Evolutionary conservation across 2,888 invertebrate species (phyloP), one percentile per base, ranked within the genome.

Genomic region (Hemithea aestivaria): DNA sequence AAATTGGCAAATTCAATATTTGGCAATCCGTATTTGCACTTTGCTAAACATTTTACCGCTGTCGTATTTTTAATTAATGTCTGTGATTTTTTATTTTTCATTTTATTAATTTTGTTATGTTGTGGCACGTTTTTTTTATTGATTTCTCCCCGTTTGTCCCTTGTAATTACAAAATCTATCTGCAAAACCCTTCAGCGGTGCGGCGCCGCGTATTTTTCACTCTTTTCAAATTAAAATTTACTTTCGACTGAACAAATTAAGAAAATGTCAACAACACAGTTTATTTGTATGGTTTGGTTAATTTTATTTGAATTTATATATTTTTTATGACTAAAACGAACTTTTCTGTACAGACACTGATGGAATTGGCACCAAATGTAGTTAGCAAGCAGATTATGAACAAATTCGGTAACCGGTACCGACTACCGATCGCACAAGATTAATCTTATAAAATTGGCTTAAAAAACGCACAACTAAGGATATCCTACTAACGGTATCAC

Each of bases 1-100:
- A 75, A 77, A 73, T 58, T 75, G 65, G 58, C 59, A 60, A 62
- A 64, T 66, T 53, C 68, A 54, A 68, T 71, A 73, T 75, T 65
- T 75, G 66, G 69, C 73, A 71, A 74, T 45, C 32, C 34, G 37
- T 70, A 67, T 67, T 51, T 81, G 83, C 83, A 84, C 83, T 70
- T 59, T 67, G 81, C 80, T 83, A 63, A 73, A 72, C 57, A 66
- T 67, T 73, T 54, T 70, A 64, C 71, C 71, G 79, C 77, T 78
- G 62, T 67, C 66, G 70, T 78, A 63, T 63, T 65, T 72, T 2
- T 4, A 73, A 71, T n/a, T 73, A 73, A 71, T 76, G 69, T 67
- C 70, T 73, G 65, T 72, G 56, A 44, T 57, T 53, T 41, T 48
- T 66, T 51, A 47, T 43, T 37, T 53, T 45, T 47, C 42, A 33